A percentile compares a stretch with the other conserved stretches of the same genome.
Conservation (phyloP, 1,140 invertebrate species). For the Arion vulgaris region DNA sequence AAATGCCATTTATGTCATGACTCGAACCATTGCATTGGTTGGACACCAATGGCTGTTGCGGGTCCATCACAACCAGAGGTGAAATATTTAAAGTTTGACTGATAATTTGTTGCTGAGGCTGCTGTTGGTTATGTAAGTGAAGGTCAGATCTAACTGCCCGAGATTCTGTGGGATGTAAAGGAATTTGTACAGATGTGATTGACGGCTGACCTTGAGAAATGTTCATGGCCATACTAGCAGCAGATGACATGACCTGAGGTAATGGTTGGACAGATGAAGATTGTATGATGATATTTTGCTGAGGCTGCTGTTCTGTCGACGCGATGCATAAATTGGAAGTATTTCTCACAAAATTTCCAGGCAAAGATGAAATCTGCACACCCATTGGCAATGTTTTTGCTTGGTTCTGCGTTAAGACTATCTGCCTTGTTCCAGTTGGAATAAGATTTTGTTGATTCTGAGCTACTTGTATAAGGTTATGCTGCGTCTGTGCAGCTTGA, state of each 20-base stretch:
- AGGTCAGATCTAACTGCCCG: constrained; percentile 23
- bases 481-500: constrained; percentile 23
- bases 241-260: constrained; percentile 3
- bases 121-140: constrained; percentile 15
- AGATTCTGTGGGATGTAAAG: constrained; percentile 29
- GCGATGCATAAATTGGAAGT: constrained; percentile 20
- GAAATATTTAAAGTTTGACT: not conserved
- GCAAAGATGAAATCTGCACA: constrained; percentile 30
- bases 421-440: constrained; percentile 24
- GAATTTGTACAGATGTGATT: constrained; percentile 5
- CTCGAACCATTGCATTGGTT: constrained; percentile 41
- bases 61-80: constrained; percentile 24
- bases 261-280: constrained; percentile 8
- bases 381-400: constrained; percentile 13
- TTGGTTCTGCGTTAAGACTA: constrained; percentile 9
- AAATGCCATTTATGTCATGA: constrained; percentile 38
- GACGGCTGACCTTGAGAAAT: constrained; percentile 13
- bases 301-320: constrained; percentile 14
- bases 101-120: constrained; percentile 19
- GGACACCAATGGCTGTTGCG: not conserved
- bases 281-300: constrained; percentile 22
- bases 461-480: constrained; percentile 12
- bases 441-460: constrained; percentile 10
- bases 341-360: constrained; percentile 22
- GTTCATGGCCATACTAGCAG: constrained; percentile 2